phyloP scores from a whole-genome alignment of 2,113 vertebrate genomes.

The Prietella phreatophila region DNA sequence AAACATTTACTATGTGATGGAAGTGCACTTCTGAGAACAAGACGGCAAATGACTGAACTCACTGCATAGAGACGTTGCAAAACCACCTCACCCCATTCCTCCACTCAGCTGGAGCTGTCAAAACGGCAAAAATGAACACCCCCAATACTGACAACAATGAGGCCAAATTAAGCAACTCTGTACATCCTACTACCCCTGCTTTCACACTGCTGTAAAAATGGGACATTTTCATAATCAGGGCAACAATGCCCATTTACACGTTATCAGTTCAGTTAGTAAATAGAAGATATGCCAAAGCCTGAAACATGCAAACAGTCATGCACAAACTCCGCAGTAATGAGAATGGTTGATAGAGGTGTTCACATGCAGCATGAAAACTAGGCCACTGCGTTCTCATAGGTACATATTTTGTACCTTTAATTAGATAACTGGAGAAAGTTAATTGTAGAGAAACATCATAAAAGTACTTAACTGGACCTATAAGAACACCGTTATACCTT shows the following conservation, averaged over 20 bases:
- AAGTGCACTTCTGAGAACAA: background rate
- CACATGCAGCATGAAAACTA: background rate
- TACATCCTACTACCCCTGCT: background rate
- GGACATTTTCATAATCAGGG: background rate
- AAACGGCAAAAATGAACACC: background rate
- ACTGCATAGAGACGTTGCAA: background rate
- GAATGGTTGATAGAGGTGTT: background rate
- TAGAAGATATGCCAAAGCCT: background rate
- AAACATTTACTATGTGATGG: background rate
- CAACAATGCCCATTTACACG: background rate
- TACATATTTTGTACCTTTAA: background rate
- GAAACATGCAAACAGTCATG: background rate
- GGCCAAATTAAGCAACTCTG: background rate
- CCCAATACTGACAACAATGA: background rate
- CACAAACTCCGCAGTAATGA: background rate
- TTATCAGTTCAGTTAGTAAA: background rate
- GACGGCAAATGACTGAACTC: background rate
- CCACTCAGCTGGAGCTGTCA: background rate
- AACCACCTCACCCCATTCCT: background rate
- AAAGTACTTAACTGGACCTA: background rate
- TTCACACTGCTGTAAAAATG: background rate
- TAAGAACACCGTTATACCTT: background rate
- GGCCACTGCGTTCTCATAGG: background rate
- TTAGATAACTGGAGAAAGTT: background rate
- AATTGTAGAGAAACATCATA: background rate